Base-by-base conservation (phyloP, 2,113 vertebrate species). In the Callipepla squamata region DNA sequence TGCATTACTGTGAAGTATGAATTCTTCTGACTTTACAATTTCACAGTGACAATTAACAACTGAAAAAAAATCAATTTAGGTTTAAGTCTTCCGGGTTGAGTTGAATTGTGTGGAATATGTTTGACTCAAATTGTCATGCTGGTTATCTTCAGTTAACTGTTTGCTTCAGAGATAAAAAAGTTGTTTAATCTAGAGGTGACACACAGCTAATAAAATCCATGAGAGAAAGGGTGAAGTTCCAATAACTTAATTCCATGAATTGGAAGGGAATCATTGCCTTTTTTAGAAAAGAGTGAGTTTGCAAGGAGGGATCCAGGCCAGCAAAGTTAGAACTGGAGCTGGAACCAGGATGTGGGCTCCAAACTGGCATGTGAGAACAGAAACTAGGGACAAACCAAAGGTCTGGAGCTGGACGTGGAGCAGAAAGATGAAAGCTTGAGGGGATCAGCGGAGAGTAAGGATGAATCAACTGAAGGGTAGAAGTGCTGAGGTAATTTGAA, bases 181-280 rank as follows among this genome's bases (percentile, higher is more conserved):
- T n/a, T 57, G 25, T 79, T 80, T 58, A 80, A 63, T 40, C 50
- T 45, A 25, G 30, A 75, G 7, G 7, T 58, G 30, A 10, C 1
- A 0, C 13, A 22, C 4, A n/a, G 18, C 7, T 18, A 48, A 62
- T 40, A 62, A 67, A 62, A 22, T 16, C 5, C 48, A 0, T 25
- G 57, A 62, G 32, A 12, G 36, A 36, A 57, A 48, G 16, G 20
- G 17, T 58, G 30, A 45, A 17, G 25, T 48, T 70, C n/a, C 30
- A 44, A 36, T 15, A 50, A 4, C 11, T 7, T 23, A 5, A 17
- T 55, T 84, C 73, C n/a, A 17, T 17, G 23, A 45, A 16, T 8
- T 63, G 11, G 22, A 50, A 65, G 21, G 30, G 30, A 85, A 38
- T 36, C 20, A 6, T 55, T 68, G n/a, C 8, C 17, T 79, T 59